Conservation (phyloP, 2,888 invertebrate genomes). For the Drosophila prolongata region DNA sequence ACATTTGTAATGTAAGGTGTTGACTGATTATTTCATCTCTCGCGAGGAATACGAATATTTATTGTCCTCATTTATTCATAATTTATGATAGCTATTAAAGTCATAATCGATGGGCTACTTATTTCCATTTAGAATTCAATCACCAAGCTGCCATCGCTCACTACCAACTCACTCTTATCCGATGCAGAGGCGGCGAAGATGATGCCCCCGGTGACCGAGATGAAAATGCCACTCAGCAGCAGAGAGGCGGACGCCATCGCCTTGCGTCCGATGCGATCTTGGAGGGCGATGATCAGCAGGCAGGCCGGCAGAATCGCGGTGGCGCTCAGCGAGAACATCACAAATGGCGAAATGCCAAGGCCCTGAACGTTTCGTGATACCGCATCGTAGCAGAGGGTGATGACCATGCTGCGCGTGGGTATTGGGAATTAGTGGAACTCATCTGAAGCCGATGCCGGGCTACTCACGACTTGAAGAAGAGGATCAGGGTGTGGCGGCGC, state of each 20-base stretch:
- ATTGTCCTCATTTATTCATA: too few species aligned
- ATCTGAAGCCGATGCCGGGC: too few species aligned
- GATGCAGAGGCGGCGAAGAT: slow-evolving; percentile 56
- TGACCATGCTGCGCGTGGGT: slow-evolving; percentile 85
- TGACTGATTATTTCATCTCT: too few species aligned
- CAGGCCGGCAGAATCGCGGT: slow-evolving; percentile 87
- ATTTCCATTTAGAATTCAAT: neutral
- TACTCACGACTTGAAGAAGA: slow-evolving; percentile 87
- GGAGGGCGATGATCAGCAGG: slow-evolving; percentile 83
- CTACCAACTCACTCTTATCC: slow-evolving; percentile 58
- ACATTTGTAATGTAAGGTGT: too few species aligned
- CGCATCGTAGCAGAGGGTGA: slow-evolving; percentile 87
- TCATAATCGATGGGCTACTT: neutral
- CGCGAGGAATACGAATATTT: too few species aligned
- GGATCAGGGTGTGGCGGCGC: slow-evolving; percentile 84
- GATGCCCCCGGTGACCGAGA: slow-evolving; percentile 85
- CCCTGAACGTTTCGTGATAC: slow-evolving; percentile 87
- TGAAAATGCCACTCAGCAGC: slow-evolving; percentile 86
- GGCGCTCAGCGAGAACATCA: slow-evolving; percentile 86
- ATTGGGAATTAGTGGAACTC: slow-evolving; percentile 1
- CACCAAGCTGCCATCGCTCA: too few species aligned
- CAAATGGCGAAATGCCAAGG: slow-evolving; percentile 86
- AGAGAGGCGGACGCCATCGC: slow-evolving; percentile 86
- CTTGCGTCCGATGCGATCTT: slow-evolving; percentile 85
- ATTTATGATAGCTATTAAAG: too few species aligned